These are phyloP conservation scores for Stomatorhinus ivindoensis DNA, from an alignment of 2,113 vertebrate genomes.

Conservation along the genomic window DNA sequence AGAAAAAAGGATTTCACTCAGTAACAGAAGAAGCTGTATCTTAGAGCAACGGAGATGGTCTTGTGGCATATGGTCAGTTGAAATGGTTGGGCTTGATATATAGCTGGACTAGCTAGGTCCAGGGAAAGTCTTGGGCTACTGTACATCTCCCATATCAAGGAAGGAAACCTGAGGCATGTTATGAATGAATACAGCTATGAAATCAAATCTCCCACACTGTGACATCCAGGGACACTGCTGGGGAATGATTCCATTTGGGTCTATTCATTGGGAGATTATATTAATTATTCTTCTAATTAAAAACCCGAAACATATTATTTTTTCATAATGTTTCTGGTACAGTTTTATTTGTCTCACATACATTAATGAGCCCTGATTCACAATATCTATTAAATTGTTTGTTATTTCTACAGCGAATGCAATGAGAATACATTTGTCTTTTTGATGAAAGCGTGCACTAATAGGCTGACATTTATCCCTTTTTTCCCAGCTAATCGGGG, in stretches of 20 bases:
- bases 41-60: background rate
- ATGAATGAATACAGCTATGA: background rate
- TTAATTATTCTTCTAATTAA: background rate
- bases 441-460: background rate
- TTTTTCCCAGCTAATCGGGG: background rate
- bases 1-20: background rate
- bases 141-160: background rate
- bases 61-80: background rate
- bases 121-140: background rate
- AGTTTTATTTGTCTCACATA: background rate
- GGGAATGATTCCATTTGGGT: background rate
- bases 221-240: background rate
- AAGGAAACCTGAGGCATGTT: background rate
- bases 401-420: background rate
- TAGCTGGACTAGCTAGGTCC: background rate
- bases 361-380: background rate
- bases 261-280: background rate
- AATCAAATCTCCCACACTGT: background rate
- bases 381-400: background rate
- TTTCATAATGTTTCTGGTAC: background rate
- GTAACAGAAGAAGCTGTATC: background rate
- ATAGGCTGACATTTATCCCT: background rate
- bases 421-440: background rate
- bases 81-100: background rate
- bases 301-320: background rate